These are phyloP conservation scores for Cantharis rustica DNA, from an alignment of 2,888 invertebrate genomes.

Conservation along the genomic window DNA sequence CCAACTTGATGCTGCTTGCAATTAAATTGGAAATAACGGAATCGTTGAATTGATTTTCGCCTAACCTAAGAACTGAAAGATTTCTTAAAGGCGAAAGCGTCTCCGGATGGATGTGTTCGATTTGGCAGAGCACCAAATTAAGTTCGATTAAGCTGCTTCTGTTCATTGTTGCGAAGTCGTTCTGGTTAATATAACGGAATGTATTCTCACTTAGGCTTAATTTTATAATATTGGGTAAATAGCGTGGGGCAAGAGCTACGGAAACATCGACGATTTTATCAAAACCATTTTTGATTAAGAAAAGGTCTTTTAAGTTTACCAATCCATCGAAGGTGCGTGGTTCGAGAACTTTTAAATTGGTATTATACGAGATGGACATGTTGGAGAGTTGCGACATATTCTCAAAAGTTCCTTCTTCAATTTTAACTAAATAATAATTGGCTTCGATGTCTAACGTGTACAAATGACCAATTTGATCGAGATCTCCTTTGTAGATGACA, in stretches of 20 bases:
- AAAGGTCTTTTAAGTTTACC: slow-evolving; percentile 57
- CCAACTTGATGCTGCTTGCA: slow-evolving; percentile 46
- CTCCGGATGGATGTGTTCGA: slow-evolving; percentile 60
- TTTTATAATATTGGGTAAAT: slow-evolving; percentile 57
- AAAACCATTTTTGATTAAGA: slow-evolving; percentile 63
- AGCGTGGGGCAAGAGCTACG: slow-evolving; percentile 53
- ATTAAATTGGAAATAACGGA: slow-evolving; percentile 57
- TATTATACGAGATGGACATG: slow-evolving; percentile 63
- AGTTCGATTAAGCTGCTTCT: slow-evolving; percentile 57
- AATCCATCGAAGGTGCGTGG: slow-evolving; percentile 60
- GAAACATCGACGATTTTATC: slow-evolving; percentile 56
- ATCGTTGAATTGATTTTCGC: slow-evolving; percentile 61
- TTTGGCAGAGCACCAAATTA: slow-evolving; percentile 60
- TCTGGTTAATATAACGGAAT: slow-evolving; percentile 55
- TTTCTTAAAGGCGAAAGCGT: slow-evolving; percentile 58
- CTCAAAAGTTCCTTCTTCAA: slow-evolving; percentile 59
- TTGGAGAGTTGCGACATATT: slow-evolving; percentile 58
- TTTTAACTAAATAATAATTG: slow-evolving; percentile 58
- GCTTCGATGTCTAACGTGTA: slow-evolving; percentile 60
- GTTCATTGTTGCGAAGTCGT: slow-evolving; percentile 58
- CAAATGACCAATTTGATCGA: slow-evolving; percentile 53
- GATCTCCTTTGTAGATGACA: slow-evolving; percentile 55
- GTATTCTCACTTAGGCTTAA: slow-evolving; percentile 62
- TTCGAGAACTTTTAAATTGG: slow-evolving; percentile 56
- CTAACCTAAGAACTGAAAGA: slow-evolving; percentile 58